phyloP scores from a whole-genome alignment of 2,113 vertebrate species.

The Euleptes europaea region DNA sequence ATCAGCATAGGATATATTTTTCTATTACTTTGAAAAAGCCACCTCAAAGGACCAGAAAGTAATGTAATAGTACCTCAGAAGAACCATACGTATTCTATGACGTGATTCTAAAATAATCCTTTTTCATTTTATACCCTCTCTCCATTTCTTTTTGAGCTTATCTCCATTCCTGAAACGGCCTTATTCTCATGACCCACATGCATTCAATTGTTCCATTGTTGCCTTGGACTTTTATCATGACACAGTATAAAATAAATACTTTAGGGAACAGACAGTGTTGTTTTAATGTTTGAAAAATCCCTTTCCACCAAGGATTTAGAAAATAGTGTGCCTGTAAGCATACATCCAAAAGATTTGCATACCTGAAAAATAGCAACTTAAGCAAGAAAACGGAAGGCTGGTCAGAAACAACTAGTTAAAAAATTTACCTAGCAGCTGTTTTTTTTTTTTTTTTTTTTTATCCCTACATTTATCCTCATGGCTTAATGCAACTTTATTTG shows the following conservation, averaged over 20 bases:
- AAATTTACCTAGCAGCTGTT: constrained; percentile 71
- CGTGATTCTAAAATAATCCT: constrained; percentile 73
- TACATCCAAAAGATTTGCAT: constrained; percentile 71
- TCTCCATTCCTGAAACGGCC: constrained; percentile 66
- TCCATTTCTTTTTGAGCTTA: constrained; percentile 31
- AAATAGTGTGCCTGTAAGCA: constrained; percentile 53
- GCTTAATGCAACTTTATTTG: constrained; percentile 72
- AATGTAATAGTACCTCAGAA: constrained; percentile 46
- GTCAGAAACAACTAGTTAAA: constrained; percentile 75
- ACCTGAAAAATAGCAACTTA: constrained; percentile 72
- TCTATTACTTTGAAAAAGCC: constrained; percentile 47
- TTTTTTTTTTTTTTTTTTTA: constrained; percentile 47
- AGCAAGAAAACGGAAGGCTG: constrained; percentile 72
- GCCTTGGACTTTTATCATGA: constrained; percentile 70
- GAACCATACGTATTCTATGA: constrained; percentile 50
- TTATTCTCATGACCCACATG: constrained; percentile 67
- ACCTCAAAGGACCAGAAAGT: constrained; percentile 33
- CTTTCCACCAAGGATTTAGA: constrained; percentile 58
- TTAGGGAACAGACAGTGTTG: constrained; percentile 55
- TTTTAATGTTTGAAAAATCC: constrained; percentile 62
- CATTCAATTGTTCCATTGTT: constrained; percentile 73
- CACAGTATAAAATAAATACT: constrained; percentile 68
- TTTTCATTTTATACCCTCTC: constrained; percentile 60
- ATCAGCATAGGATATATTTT: constrained; percentile 60
- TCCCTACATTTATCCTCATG: constrained; percentile 64